Evolutionary conservation across 1,140 invertebrate species (phyloP).

Genomic region (Harpegnathos saltator): DNA sequence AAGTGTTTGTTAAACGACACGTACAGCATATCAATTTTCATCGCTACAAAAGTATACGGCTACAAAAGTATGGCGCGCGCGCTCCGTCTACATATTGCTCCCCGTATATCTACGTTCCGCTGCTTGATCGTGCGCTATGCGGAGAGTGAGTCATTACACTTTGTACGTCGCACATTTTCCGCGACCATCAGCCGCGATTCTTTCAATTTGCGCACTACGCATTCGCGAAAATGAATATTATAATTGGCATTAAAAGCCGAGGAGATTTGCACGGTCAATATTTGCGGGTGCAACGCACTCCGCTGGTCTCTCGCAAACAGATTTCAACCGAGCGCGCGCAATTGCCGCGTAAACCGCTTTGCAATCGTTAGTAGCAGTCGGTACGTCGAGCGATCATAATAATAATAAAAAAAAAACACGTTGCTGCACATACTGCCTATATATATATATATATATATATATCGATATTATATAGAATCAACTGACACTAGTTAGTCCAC

Average conservation of each 20-base stretch:
- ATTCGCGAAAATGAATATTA: too few species aligned
- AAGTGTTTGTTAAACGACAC: slow-evolving; percentile 57
- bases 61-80: slow-evolving; percentile 22
- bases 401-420: neutral
- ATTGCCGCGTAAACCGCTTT: neutral
- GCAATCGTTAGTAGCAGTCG: neutral
- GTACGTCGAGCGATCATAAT: neutral
- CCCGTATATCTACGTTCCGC: slow-evolving; percentile 45
- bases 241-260: too few species aligned
- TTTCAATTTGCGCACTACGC: neutral
- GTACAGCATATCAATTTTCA: slow-evolving; percentile 48
- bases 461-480: neutral
- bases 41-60: slow-evolving; percentile 38
- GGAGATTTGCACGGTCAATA: too few species aligned
- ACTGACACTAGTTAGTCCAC: neutral
- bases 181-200: too few species aligned
- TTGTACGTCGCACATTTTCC: too few species aligned
- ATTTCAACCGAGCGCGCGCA: neutral
- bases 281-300: too few species aligned
- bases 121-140: slow-evolving; percentile 12
- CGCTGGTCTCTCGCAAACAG: neutral
- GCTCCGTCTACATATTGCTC: neutral
- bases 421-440: neutral
- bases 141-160: slow-evolving; percentile 9
- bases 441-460: too few species aligned